Conservation (phyloP, 2,113 vertebrate genomes). For the Serinus canaria region DNA sequence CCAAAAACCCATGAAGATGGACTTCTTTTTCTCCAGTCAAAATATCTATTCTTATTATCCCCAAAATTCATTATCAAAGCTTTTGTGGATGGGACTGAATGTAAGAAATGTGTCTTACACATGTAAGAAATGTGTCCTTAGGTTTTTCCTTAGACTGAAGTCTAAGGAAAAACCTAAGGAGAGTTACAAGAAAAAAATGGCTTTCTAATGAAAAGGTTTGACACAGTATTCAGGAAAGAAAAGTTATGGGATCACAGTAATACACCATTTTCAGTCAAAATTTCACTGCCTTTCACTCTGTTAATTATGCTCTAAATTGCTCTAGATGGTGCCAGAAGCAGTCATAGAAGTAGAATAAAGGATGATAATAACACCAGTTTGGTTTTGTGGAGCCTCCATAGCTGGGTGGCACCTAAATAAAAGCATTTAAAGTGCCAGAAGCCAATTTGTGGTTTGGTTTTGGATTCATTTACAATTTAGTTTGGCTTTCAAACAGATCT, state of each 20-base stretch:
- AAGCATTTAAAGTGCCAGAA: constrained; percentile 41
- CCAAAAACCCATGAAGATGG: not conserved
- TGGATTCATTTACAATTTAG: constrained; percentile 48
- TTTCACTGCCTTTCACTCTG: constrained; percentile 29
- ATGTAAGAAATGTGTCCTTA: not conserved
- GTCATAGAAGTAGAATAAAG: constrained; percentile 25
- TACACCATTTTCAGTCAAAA: not conserved
- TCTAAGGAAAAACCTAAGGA: not conserved
- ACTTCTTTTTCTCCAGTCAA: not conserved
- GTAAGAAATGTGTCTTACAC: not conserved
- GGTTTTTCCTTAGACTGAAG: no score
- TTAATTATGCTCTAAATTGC: constrained; percentile 45
- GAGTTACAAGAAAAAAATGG: not conserved
- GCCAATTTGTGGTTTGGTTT: constrained; percentile 29
- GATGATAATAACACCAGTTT: constrained; percentile 30
- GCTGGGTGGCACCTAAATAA: constrained; percentile 59
- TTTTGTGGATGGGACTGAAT: not conserved
- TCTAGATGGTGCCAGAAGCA: constrained; percentile 7
- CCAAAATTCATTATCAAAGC: not conserved
- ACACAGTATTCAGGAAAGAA: not conserved
- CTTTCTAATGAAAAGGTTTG: not conserved
- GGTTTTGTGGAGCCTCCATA: constrained; percentile 47
- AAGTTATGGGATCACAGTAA: not conserved
- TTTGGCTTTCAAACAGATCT: constrained; percentile 52
- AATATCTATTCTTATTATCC: not conserved